A percentile compares a stretch with the other conserved stretches of the same genome.
phyloP scores from a whole-genome alignment of 2,888 invertebrate genomes.

The Tachina lurida region DNA sequence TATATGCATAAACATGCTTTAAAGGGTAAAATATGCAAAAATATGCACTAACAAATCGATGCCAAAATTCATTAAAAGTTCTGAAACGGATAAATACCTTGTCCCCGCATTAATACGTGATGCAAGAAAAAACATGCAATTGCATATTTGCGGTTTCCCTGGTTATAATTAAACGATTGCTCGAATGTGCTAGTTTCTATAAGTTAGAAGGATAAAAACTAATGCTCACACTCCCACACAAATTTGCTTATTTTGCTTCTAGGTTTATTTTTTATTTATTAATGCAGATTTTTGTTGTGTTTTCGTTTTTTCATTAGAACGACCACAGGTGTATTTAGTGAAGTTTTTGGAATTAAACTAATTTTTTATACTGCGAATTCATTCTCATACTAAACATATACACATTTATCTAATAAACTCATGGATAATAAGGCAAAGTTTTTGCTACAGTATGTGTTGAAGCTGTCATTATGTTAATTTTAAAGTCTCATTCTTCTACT shows the following conservation, averaged over 20 bases:
- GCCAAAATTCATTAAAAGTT: too few relatives aligned
- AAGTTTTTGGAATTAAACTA: slow-evolving; percentile 34
- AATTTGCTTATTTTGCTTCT: too few relatives aligned
- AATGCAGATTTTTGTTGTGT: neutral
- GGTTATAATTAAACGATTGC: neutral
- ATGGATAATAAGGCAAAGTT: neutral
- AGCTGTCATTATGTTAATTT: slow-evolving; percentile 69
- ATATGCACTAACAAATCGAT: too few relatives aligned
- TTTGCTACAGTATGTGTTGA: slow-evolving; percentile 38
- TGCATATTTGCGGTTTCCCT: too few relatives aligned
- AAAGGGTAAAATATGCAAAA: too few relatives aligned
- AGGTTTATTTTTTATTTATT: too few relatives aligned
- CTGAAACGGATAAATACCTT: too few relatives aligned
- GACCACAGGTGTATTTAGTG: slow-evolving; percentile 62
- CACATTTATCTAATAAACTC: slow-evolving; percentile 31
- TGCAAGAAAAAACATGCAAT: too few relatives aligned
- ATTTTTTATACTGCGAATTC: neutral
- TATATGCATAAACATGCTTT: too few relatives aligned
- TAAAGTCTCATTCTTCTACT: slow-evolving; percentile 31
- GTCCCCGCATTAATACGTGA: too few relatives aligned
- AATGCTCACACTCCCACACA: too few relatives aligned
- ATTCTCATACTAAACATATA: neutral
- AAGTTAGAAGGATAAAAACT: neutral
- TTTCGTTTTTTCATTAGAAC: slow-evolving; percentile 26
- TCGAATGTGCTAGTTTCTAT: neutral